Conservation (phyloP, 2,113 vertebrate species). For the Bubalus kerabau region DNA sequence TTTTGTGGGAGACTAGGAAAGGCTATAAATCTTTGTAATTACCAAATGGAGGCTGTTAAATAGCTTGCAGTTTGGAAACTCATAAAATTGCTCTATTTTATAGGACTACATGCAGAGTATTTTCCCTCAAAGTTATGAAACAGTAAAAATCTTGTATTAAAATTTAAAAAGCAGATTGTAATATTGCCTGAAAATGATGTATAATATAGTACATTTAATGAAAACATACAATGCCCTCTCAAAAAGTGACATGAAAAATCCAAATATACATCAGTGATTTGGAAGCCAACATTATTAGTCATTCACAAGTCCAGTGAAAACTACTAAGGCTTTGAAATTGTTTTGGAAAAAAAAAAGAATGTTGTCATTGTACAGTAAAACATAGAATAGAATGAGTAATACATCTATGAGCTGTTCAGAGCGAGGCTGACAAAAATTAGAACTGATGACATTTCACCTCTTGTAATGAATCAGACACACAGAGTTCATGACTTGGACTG, state of each 20-base stretch:
- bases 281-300: background rate
- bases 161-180: conserved; percentile 41
- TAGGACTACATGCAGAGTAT: background rate
- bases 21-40: conserved; percentile 74
- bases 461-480: background rate
- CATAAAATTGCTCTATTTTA: background rate
- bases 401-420: background rate
- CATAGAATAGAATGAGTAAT: background rate
- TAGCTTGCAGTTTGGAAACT: conserved; percentile 51
- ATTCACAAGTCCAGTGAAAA: background rate
- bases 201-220: background rate
- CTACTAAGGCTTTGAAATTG: background rate
- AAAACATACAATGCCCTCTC: background rate
- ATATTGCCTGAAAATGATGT: conserved; percentile 33
- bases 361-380: background rate
- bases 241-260: background rate
- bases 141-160: conserved; percentile 32
- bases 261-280: background rate
- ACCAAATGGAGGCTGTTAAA: conserved; percentile 35
- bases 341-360: background rate
- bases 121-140: conserved; percentile 29
- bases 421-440: background rate
- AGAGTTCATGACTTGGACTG: background rate
- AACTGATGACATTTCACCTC: background rate
- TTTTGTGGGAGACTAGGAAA: conserved; percentile 57